Conservation (phyloP, 2,113 vertebrate species). For the Falcunculus frontatus region DNA sequence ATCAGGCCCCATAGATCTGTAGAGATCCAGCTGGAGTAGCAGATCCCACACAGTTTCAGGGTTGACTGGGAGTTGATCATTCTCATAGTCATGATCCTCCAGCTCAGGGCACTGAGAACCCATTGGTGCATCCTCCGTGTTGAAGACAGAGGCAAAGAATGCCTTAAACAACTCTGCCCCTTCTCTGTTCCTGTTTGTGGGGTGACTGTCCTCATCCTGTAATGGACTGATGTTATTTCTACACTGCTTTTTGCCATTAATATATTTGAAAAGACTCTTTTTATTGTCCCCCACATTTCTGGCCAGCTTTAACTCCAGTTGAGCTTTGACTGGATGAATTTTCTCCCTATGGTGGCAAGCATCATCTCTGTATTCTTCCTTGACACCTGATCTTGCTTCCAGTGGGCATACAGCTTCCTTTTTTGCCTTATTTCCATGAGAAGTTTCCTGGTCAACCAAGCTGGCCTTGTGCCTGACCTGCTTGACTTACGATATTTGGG, state of each 20-base stretch:
- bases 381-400: not conserved
- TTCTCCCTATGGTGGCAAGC: not conserved
- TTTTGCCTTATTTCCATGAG: not conserved
- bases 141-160: not conserved
- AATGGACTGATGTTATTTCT: not conserved
- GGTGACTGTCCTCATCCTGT: no score
- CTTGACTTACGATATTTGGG: rapidly evolving
- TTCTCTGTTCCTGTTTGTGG: rapidly evolving
- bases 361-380: not conserved
- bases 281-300: not conserved
- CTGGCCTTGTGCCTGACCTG: not conserved
- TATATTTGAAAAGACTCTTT: not conserved
- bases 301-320: not conserved
- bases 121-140: not conserved
- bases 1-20: no score
- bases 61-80: not conserved
- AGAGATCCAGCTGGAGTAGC: not conserved
- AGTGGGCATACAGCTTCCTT: not conserved
- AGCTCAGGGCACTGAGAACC: not conserved
- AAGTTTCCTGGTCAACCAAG: not conserved
- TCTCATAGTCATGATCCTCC: rapidly evolving
- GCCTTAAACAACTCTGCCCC: not conserved
- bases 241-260: not conserved
- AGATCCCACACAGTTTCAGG: not conserved
- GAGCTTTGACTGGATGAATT: not conserved